Percentiles rank a stretch among this genome's conserved stretches.
These are phyloP conservation scores for Saxidomus purpurata DNA, from an alignment of 1,140 invertebrate genomes.

Conservation along the genomic window DNA sequence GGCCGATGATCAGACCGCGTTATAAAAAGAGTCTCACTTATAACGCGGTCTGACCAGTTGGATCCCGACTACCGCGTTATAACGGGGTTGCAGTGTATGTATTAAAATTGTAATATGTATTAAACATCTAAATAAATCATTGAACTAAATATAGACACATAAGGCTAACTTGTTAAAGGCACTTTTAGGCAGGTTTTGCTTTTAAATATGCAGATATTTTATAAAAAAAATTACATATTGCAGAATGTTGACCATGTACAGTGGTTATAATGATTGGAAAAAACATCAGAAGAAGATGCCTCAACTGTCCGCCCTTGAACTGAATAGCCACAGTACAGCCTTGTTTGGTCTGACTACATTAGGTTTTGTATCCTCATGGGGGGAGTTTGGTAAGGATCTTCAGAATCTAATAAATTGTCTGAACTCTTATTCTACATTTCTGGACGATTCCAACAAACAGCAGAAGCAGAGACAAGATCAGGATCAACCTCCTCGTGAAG, in stretches of 20 bases:
- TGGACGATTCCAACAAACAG: background rate
- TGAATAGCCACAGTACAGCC: background rate
- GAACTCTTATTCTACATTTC: background rate
- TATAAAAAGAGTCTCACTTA: too few species aligned
- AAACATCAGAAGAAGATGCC: background rate
- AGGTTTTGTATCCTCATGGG: background rate
- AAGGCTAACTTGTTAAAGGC: constrained; percentile 6
- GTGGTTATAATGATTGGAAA: constrained; percentile 27
- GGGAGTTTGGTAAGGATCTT: background rate
- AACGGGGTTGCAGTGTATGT: too few species aligned
- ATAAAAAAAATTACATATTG: too few species aligned
- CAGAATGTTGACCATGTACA: background rate
- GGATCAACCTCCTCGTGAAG: background rate
- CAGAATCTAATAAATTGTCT: background rate
- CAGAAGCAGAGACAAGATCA: background rate
- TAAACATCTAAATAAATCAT: constrained; percentile 34
- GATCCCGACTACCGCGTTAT: too few species aligned
- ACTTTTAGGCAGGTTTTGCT: constrained; percentile 15
- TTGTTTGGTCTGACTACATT: background rate
- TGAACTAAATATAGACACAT: constrained; percentile 14
- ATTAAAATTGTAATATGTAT: constrained; percentile 35
- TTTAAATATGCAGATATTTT: background rate
- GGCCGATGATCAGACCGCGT: too few species aligned
- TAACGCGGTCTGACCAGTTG: too few species aligned
- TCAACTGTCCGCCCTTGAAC: background rate